A percentile compares a stretch with the other conserved stretches of the same genome.
These are phyloP conservation scores for Phalacrocorax aristotelis DNA, from an alignment of 2,113 vertebrate genomes.

Conservation along the genomic window DNA sequence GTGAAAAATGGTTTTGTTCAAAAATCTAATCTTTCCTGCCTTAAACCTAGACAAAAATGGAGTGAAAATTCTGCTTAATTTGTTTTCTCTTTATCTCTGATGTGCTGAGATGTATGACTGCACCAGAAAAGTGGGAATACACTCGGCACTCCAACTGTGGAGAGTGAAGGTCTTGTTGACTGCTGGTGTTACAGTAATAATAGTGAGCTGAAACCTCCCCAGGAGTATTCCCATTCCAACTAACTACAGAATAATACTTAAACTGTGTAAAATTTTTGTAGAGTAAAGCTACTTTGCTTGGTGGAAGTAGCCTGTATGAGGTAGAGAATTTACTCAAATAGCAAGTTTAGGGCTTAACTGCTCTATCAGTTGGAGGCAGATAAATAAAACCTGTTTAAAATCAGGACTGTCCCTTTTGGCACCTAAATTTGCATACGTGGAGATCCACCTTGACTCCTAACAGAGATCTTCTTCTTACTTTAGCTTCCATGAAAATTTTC, in stretches of 20 bases:
- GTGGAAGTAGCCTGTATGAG: neutral
- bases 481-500: neutral
- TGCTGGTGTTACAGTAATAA: neutral
- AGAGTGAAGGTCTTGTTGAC: neutral
- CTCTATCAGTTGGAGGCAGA: neutral
- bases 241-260: neutral
- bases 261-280: neutral
- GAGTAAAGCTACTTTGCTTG: neutral
- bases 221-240: neutral
- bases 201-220: neutral
- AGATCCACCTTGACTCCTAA: neutral
- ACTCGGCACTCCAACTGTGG: neutral
- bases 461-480: neutral
- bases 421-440: neutral
- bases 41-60: neutral
- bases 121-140: neutral
- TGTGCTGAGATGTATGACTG: neutral
- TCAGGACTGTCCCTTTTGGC: neutral
- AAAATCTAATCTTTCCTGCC: neutral
- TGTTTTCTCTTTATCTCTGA: neutral
- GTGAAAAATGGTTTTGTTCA: neutral
- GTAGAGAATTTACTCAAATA: neutral
- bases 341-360: neutral
- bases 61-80: neutral
- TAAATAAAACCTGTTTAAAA: neutral